A percentile compares a stretch with the other conserved stretches of the same genome.
phyloP scores from a whole-genome alignment of 2,888 invertebrate genomes.

The Lasius platythorax region DNA sequence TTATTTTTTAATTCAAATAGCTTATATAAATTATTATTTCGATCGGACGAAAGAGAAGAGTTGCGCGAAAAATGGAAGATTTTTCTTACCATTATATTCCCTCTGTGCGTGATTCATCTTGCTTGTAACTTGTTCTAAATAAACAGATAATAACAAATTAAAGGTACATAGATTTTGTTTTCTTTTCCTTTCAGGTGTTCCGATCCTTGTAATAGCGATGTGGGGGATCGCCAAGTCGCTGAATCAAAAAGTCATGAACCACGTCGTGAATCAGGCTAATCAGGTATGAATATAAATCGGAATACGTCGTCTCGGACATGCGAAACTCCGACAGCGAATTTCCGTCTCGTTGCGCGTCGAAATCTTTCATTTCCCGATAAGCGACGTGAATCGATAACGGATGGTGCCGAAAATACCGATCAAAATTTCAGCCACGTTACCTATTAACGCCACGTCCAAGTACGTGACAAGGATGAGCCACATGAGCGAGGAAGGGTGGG shows the following conservation, averaged over 20 bases:
- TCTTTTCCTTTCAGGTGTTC: constrained; percentile 86
- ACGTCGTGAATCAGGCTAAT: constrained; percentile 76
- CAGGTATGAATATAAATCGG: constrained; percentile 74
- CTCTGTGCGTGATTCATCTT: background rate
- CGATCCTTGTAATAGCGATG: constrained; percentile 87
- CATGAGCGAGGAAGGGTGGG: no score
- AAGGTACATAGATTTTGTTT: background rate
- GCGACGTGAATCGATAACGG: background rate
- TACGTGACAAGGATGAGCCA: constrained; percentile 30
- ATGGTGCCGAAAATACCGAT: constrained; percentile 16
- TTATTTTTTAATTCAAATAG: background rate
- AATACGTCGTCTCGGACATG: background rate
- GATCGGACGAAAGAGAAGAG: background rate
- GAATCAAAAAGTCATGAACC: constrained; percentile 73
- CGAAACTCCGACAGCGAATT: constrained; percentile 29
- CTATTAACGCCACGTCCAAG: constrained; percentile 33
- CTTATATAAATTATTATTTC: background rate
- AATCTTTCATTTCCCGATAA: constrained; percentile 40
- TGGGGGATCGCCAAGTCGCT: constrained; percentile 88
- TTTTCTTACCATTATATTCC: background rate
- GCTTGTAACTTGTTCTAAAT: no score
- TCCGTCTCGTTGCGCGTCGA: constrained; percentile 23
- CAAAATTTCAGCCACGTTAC: constrained; percentile 43
- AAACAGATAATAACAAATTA: constrained; percentile 6
- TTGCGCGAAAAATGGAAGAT: background rate